phyloP scores from a whole-genome alignment of 2,797 vertebrate species.

The Adrianichthys oophorus region DNA sequence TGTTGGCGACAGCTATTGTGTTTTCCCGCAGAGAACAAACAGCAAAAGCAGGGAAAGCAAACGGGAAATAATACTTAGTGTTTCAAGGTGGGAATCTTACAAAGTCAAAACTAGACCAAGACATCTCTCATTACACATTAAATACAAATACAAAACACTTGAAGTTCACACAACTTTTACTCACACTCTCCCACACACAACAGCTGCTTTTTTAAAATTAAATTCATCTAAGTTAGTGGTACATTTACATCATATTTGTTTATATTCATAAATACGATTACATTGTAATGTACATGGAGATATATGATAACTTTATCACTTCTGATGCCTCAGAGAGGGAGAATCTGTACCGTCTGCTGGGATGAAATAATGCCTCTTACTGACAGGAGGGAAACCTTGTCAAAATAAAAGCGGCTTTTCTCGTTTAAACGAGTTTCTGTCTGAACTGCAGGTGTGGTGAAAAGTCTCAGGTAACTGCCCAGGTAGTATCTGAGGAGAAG shows the following conservation, averaged over 20 bases:
- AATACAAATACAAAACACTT: conserved; percentile 67
- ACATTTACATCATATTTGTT: conserved; percentile 74
- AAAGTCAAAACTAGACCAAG: conserved; percentile 65
- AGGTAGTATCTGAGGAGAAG: too few species aligned
- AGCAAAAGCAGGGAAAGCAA: conserved; percentile 32
- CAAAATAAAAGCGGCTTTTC: background rate
- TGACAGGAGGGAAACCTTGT: conserved; percentile 15
- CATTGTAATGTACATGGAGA: conserved; percentile 71
- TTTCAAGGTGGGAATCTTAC: conserved; percentile 57
- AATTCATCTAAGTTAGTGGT: conserved; percentile 71
- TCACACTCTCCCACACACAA: conserved; percentile 30
- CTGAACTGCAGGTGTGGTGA: too few species aligned
- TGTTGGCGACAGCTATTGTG: conserved; percentile 39
- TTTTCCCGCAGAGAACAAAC: conserved; percentile 66
- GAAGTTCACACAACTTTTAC: conserved; percentile 39
- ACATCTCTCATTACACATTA: conserved; percentile 67
- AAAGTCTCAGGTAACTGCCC: too few species aligned
- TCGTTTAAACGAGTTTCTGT: too few species aligned
- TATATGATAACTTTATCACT: conserved; percentile 49
- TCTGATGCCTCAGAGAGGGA: conserved; percentile 31
- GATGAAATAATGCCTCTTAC: conserved; percentile 22
- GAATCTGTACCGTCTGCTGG: conserved; percentile 15
- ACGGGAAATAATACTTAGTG: conserved; percentile 68
- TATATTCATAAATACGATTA: conserved; percentile 72
- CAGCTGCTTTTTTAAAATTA: conserved; percentile 69